phyloP scores from a whole-genome alignment of 2,888 invertebrate species.

The Brachycybe producta region DNA sequence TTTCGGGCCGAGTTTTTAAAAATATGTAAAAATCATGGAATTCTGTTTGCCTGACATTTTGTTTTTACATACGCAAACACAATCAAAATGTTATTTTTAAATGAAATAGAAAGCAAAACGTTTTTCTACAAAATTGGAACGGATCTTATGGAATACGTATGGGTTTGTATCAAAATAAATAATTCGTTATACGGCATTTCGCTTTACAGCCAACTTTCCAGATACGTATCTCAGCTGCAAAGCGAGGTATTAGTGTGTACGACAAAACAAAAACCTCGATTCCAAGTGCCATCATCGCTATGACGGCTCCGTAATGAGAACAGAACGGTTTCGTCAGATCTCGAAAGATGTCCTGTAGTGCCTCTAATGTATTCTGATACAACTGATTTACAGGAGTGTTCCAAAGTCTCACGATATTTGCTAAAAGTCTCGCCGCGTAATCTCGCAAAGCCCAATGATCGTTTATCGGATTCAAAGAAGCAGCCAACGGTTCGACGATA shows the following conservation, averaged over 20 bases:
- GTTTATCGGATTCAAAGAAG: slow-evolving; percentile 28
- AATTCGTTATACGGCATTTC: too few relatives aligned
- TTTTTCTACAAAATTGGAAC: too few relatives aligned
- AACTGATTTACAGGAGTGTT: slow-evolving; percentile 29
- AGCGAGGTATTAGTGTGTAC: background rate
- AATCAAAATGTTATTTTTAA: slow-evolving; percentile 8
- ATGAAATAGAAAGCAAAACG: too few relatives aligned
- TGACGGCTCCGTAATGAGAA: slow-evolving; percentile 34
- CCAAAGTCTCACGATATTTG: slow-evolving; percentile 31
- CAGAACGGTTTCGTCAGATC: slow-evolving; percentile 31
- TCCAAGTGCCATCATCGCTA: slow-evolving; percentile 31
- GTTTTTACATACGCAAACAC: background rate
- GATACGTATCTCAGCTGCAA: background rate
- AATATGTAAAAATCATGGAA: too few relatives aligned
- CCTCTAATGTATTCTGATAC: slow-evolving; percentile 26
- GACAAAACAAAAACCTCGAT: slow-evolving; percentile 25
- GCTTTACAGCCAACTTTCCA: too few relatives aligned
- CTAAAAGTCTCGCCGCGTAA: slow-evolving; percentile 32
- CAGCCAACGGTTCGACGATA: slow-evolving; percentile 31
- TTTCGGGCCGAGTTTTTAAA: too few relatives aligned
- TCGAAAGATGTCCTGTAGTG: slow-evolving; percentile 29
- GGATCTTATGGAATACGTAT: too few relatives aligned
- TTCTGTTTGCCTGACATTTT: too few relatives aligned
- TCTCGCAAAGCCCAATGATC: slow-evolving; percentile 35
- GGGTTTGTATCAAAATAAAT: too few relatives aligned